Percentiles rank a stretch among this genome's conserved stretches.
phyloP scores from a whole-genome alignment of 2,797 vertebrate species.

The Melanotaenia boesemani region DNA sequence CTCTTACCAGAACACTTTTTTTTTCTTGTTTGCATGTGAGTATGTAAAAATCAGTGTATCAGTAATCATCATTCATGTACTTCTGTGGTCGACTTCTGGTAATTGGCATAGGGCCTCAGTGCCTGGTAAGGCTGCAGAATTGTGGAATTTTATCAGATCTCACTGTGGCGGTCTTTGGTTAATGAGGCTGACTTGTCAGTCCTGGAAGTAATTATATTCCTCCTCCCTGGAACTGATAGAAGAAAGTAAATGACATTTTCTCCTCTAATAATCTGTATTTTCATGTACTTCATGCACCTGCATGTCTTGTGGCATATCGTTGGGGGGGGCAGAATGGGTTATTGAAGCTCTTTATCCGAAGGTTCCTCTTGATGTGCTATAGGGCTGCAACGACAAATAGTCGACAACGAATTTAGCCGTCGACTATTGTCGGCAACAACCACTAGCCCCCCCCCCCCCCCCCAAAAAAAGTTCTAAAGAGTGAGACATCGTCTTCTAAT shows the following conservation, averaged over 20 bases:
- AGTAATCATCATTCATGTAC: background rate
- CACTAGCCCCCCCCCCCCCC: too few species aligned
- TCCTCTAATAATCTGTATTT: background rate
- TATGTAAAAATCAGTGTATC: background rate
- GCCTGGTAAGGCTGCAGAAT: background rate
- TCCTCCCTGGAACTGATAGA: background rate
- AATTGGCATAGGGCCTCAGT: slow-evolving; percentile 1
- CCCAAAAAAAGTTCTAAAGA: too few species aligned
- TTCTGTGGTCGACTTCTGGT: background rate
- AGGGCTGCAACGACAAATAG: too few species aligned
- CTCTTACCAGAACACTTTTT: slow-evolving; percentile 5
- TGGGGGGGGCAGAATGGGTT: background rate
- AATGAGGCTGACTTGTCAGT: background rate
- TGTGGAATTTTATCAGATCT: background rate
- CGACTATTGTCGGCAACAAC: too few species aligned
- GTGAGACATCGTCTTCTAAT: too few species aligned
- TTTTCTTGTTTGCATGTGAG: background rate
- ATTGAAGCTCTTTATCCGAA: background rate
- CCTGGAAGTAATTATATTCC: slow-evolving; percentile 2
- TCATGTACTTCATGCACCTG: background rate
- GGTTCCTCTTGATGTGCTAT: background rate
- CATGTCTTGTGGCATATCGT: background rate
- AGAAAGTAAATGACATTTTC: background rate
- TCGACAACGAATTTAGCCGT: too few species aligned
- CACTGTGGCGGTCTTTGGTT: slow-evolving; percentile 1